Base-by-base conservation (phyloP, 2,113 vertebrate genomes). In the Caloenas nicobarica region DNA sequence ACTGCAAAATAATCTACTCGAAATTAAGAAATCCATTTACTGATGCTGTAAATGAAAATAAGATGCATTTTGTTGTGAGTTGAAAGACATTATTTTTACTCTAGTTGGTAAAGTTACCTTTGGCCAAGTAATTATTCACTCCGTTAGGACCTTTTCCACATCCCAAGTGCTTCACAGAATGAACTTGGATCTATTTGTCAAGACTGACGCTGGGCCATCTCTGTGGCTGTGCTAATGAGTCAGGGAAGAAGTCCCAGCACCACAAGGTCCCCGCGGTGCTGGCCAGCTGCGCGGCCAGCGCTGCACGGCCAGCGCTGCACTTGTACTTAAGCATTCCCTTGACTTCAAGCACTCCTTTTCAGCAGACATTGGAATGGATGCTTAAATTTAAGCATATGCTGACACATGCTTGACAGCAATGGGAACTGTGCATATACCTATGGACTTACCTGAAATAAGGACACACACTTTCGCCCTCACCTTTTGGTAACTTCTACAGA, bases 21-120 rank as follows among this genome's bases (percentile, higher is more conserved):
- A 93, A 96, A 94, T 92, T 53, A 83, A 77, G 77, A 85, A 91
- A 92, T 50, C 73, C 53, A 85, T 86, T 92, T 88, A 66, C 51
- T 1, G 1, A 23, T 26, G 53, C 65, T 65, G 53, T 57, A 74
- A 81, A 93, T 44, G 25, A 92, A 95, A 94, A 76, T 7, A 86
- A 92, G 72, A 84, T 50, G 23, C 40, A 73, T 81, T 81, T 53
- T 2, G 0, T 23, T 74, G 61, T 28, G 60, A 83, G 40, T 10
- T 61, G 19, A 92, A 89, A 86, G 80, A 33, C 65, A 84, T 68
- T 60, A 34, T 61, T 93, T 90, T 89, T 69, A 92, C 36, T 91
- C 53, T 60, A 60, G 38, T 36, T 90, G 48, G 34, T 79, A 73
- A 71, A 83, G 91, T 62, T 71, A 71, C 38, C 74, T 91, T 64